Evolutionary conservation across 2,113 vertebrate species (phyloP), one percentile per base, ranked within the genome.

Genomic region (Semnornis frantzii): DNA sequence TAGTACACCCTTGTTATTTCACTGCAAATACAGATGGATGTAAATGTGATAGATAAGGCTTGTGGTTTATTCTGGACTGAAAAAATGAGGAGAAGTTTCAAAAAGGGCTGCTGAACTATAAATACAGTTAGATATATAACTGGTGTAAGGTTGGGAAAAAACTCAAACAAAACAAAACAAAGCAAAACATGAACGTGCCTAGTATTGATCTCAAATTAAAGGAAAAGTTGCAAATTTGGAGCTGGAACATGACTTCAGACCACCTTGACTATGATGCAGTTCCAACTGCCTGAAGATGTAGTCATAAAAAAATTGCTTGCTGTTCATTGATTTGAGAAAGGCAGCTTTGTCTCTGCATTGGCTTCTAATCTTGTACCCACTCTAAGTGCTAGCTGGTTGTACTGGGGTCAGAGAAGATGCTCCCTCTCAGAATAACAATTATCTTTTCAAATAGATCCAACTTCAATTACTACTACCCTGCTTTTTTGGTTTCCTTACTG

Each of bases 21-120:
- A 95, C 68, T 93, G 64, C 64, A 80, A 64, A 65, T 91, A 58
- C 37, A 87, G 79, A 83, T 80, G 71, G n/a, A 68, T 44, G 59
- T 72, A 75, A 1, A 5, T 85, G 39, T 75, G 80, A 54, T 89
- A 55, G 37, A 50, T 91, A 58, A 83, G n/a, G 9, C n/a, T 91
- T 63, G 7, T 63, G 54, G 25, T 90, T 87, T 91, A 72, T 86
- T 94, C 65, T 83, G 55, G 25, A 72, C 33, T 86, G 57, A 89
- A 90, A 90, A 44, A 80, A 52, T 37, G 48, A 28, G 15, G 58
- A 83, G 63, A 91, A 37, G 7, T 94, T 94, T 89, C n/a, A 23
- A 66, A 73, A 86, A 76, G 15, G 12, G 3, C 16, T 91, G 5
- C n/a, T 66, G 78, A 85, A 63, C 37, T 65, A 6, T 80, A 13